Base-by-base conservation (phyloP, 2,113 vertebrate genomes). In the Budorcas taxicolor region DNA sequence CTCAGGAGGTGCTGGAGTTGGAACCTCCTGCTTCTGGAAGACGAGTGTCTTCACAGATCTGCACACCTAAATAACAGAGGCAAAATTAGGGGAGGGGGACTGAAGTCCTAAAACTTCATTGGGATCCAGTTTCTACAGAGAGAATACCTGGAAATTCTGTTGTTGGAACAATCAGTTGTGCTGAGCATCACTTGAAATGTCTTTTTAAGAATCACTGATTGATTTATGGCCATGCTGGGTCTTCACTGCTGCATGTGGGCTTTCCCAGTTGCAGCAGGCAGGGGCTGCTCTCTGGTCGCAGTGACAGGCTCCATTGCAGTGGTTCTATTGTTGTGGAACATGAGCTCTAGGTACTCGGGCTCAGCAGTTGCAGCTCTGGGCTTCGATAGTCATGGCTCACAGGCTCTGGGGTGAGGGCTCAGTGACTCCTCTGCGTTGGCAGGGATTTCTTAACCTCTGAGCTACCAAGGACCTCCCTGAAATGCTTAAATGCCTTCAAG, bases 261-360 rank as follows among this genome's bases (percentile, higher is more conserved):
- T 76, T 27, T 27, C 36, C 40, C 25, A 25, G 71, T 0, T 76
- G 36, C 71, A 43, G 36, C 23, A 6, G 27, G 71, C 71, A 27
- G 71, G 71, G 71, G 36, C 71, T 14, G 0, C 36, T 43, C 23
- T 43, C 36, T 0, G 27, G 23, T 14, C 19, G 0, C 0, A 1
- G 23, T 1, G 71, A 2, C 36, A 7, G 23, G 36, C 3, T 25
- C 7, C 12, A 7, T 1, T 7, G 71, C 23, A 14, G 36, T 2
- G 40, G 36, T 40, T 43, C 21, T 43, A 0, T 14, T 12, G 36
- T 14, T 12, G 36, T 7, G 21, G 10, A 74, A 7, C 40, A 27
- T 3, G 71, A 27, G 36, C 36, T 76, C 40, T 43, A 25, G 36
- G 23, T 3, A 4, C 71, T 7, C 6, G 12, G 36, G 12, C 21